phyloP scores from a whole-genome alignment of 2,797 vertebrate species.

The Huso huso region DNA sequence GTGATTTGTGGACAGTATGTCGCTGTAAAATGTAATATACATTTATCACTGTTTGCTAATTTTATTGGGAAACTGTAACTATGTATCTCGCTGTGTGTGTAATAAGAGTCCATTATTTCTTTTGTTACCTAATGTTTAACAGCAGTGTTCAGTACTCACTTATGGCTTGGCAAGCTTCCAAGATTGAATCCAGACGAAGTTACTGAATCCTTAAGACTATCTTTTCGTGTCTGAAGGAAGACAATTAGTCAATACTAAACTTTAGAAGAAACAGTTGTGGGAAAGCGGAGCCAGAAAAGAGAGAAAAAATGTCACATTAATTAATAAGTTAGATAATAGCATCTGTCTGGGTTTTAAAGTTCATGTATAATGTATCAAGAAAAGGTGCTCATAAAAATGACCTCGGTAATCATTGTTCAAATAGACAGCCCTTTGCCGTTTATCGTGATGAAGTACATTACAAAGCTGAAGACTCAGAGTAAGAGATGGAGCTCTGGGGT shows the following conservation, averaged over 20 bases:
- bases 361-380: conserved; percentile 21
- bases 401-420: conserved; percentile 12
- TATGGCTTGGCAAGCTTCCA: conserved; percentile 8
- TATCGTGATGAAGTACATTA: conserved; percentile 1
- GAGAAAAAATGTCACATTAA: conserved; percentile 9
- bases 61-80: conserved; percentile 1
- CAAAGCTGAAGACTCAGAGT: neutral
- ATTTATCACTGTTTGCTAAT: conserved; percentile 30
- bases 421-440: conserved; percentile 2
- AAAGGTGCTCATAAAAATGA: conserved; percentile 19
- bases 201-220: neutral
- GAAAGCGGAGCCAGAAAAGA: conserved; percentile 12
- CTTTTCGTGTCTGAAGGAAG: neutral
- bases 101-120: conserved; percentile 23
- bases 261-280: conserved; percentile 3
- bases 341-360: conserved; percentile 1
- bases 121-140: conserved; percentile 30
- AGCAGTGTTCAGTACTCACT: conserved; percentile 18
- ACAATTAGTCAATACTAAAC: conserved; percentile 13
- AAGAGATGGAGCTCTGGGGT: neutral
- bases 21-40: conserved; percentile 21
- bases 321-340: conserved; percentile 15
- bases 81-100: conserved; percentile 8
- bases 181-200: conserved; percentile 16
- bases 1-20: conserved; percentile 12